Conservation (phyloP, 2,113 vertebrate genomes). For the Amblyopsis rosae region DNA sequence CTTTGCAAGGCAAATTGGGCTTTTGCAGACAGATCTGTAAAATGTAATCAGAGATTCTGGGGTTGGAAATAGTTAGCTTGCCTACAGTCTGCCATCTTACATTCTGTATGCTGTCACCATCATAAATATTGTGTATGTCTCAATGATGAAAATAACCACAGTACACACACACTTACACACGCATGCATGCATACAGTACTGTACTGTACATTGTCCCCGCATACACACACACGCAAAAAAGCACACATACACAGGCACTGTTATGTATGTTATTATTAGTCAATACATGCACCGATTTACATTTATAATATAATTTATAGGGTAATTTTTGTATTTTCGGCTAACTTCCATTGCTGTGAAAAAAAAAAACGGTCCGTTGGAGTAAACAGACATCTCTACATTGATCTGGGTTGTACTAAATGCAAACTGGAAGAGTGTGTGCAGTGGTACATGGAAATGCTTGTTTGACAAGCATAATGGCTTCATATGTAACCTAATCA, state of each 20-base stretch:
- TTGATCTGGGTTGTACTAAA: not conserved
- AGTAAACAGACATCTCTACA: too few species aligned
- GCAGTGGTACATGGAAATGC: conserved; percentile 23
- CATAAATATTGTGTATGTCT: conserved; percentile 54
- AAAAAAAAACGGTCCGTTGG: too few species aligned
- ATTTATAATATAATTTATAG: too few species aligned
- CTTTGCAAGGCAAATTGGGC: conserved; percentile 73
- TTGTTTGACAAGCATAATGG: conserved; percentile 22
- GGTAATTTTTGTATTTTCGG: too few species aligned
- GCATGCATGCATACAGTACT: too few species aligned
- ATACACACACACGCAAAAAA: too few species aligned
- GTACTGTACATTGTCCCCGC: too few species aligned
- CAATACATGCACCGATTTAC: too few species aligned
- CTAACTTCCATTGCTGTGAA: not conserved
- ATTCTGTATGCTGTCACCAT: conserved; percentile 59
- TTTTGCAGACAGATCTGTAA: conserved; percentile 71
- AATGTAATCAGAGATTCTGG: conserved; percentile 66
- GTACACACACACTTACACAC: too few species aligned
- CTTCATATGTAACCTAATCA: conserved; percentile 34
- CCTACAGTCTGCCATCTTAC: conserved; percentile 56
- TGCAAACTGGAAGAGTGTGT: conserved; percentile 12
- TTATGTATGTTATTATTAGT: too few species aligned
- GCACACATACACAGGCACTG: not conserved
- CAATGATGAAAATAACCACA: conserved; percentile 33
- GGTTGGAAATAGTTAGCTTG: conserved; percentile 60